These are phyloP conservation scores for Sylvicola fuscatus DNA, from an alignment of 2,888 invertebrate species.

Conservation along the genomic window DNA sequence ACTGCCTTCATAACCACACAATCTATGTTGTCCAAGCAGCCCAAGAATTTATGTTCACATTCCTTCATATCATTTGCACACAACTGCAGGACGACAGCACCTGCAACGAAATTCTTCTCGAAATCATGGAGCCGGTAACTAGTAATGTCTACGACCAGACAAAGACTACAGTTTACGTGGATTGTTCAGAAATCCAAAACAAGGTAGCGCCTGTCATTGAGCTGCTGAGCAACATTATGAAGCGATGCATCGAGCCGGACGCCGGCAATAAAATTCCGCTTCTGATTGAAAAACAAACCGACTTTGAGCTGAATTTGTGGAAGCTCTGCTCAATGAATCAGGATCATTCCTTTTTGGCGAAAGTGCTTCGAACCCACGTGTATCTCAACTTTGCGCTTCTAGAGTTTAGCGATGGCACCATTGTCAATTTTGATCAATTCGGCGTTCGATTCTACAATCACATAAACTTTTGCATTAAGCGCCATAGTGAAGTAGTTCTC, in stretches of 20 bases:
- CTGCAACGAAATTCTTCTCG: slow-evolving; percentile 32
- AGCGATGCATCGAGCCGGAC: slow-evolving; percentile 27
- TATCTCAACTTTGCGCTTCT: slow-evolving; percentile 5
- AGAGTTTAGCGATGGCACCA: neutral
- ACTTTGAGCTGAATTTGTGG: slow-evolving; percentile 18
- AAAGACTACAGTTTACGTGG: slow-evolving; percentile 20
- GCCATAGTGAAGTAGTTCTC: slow-evolving; percentile 17
- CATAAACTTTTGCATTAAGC: slow-evolving; percentile 21
- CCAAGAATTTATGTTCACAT: slow-evolving; percentile 36
- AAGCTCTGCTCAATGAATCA: slow-evolving; percentile 21
- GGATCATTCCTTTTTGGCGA: slow-evolving; percentile 17
- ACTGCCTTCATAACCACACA: slow-evolving; percentile 43
- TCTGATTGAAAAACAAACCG: slow-evolving; percentile 18
- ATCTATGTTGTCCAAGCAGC: slow-evolving; percentile 49
- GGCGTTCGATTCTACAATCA: slow-evolving; percentile 22
- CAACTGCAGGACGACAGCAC: slow-evolving; percentile 28
- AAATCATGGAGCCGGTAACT: slow-evolving; percentile 35
- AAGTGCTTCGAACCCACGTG: slow-evolving; percentile 12
- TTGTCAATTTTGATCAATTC: slow-evolving; percentile 12
- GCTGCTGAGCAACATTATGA: slow-evolving; percentile 32
- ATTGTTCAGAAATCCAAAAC: slow-evolving; percentile 29
- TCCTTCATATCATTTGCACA: slow-evolving; percentile 32
- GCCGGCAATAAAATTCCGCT: slow-evolving; percentile 18
- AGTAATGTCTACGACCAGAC: slow-evolving; percentile 28
- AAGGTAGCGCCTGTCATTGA: slow-evolving; percentile 34